phyloP scores from a whole-genome alignment of 2,888 invertebrate species.

The Abrostola triplasia region DNA sequence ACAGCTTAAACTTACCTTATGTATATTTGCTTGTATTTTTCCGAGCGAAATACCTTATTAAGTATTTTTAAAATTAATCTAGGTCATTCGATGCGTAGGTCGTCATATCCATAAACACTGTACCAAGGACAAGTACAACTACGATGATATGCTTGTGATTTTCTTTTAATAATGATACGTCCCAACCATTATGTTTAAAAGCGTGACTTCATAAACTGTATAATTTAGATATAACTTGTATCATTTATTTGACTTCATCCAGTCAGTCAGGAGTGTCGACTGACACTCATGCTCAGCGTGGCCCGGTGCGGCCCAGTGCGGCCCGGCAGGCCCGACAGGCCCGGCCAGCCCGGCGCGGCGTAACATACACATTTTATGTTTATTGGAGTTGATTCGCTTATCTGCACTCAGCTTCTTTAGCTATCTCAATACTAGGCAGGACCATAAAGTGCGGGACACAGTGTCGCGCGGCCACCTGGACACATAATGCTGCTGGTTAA shows the following conservation, averaged over 20 bases:
- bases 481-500: slow-evolving; percentile 5
- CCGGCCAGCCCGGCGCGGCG: slow-evolving; percentile 6
- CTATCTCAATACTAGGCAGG: slow-evolving; percentile 54
- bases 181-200: too few relatives aligned
- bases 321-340: not conserved
- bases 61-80: too few relatives aligned
- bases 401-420: slow-evolving; percentile 57
- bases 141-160: too few relatives aligned
- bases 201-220: not conserved
- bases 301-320: not conserved
- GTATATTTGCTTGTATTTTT: too few relatives aligned
- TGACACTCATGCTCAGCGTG: not conserved
- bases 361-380: slow-evolving; percentile 56
- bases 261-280: not conserved
- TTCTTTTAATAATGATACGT: too few relatives aligned
- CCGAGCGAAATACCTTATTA: too few relatives aligned
- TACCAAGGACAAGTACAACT: too few relatives aligned
- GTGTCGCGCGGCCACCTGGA: slow-evolving; percentile 30
- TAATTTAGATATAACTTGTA: not conserved
- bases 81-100: too few relatives aligned
- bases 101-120: too few relatives aligned
- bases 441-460: slow-evolving; percentile 50
- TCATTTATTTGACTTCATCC: slow-evolving; percentile 2
- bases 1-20: not conserved
- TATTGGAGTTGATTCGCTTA: slow-evolving; percentile 56